Evolutionary conservation across 2,113 vertebrate species (phyloP), one percentile per base, ranked within the genome.

Genomic region (Damaliscus lunatus): DNA sequence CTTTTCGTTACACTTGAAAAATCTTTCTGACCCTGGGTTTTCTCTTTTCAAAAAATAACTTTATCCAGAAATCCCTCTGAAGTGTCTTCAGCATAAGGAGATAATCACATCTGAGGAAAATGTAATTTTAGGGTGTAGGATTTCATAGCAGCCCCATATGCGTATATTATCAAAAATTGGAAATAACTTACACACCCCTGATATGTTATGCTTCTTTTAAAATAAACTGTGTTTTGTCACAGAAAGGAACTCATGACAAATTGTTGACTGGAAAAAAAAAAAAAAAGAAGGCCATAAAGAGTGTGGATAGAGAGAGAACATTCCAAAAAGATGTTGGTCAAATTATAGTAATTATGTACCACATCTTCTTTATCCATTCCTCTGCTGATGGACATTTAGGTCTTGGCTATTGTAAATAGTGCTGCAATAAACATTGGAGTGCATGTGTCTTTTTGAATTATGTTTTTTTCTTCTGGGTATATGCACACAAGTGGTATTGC

Each of bases 21-120:
- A 83, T 83, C 80, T 91, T 95, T 62, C 74, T 96, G 81, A 83
- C 84, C 88, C 89, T 90, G n/a, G 92, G 21, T 84, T 77, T 96
- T 91, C 64, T 91, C 19, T 82, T 81, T 95, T 96, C 78, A 93
- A 94, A 90, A 90, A 92, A 60, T 50, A 92, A 92, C 25, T 15
- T 95, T 64, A 90, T 6, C 55, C 21, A 80, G 74, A 17, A 97
- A 90, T 88, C n/a, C 81, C 27, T 71, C 31, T 91, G 71, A 60
- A 89, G 43, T 83, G 21, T 88, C 33, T 77, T 57, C 16, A 40
- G 74, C 55, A 67, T 40, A 31, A 91, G 31, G n/a, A 95, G 25
- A 74, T 55, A 92, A 31, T 13, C 43, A 83, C 5, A 21, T 59
- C 48, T 90, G 50, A 83, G 19, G 6, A 82, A 92, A 94, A 92